Evolutionary conservation across 2,888 invertebrate genomes (phyloP).

Genomic region (Drosophila anomalata): DNA sequence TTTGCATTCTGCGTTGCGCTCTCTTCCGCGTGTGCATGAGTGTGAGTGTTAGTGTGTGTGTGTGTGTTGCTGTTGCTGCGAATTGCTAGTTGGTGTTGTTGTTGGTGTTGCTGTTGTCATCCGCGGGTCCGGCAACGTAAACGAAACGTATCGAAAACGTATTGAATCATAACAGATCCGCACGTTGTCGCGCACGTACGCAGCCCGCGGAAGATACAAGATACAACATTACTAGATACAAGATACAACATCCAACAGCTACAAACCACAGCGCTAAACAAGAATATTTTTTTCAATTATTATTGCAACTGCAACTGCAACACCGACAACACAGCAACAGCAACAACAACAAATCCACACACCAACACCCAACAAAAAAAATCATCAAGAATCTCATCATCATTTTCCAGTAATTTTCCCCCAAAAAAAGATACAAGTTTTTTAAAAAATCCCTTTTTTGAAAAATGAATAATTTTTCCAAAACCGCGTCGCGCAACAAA

Average conservation of each 20-base stretch:
- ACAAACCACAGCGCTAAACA: background rate
- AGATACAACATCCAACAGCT: slow-evolving; percentile 26
- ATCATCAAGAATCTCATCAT: background rate
- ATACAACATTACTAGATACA: slow-evolving; percentile 14
- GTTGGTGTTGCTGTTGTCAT: slow-evolving; percentile 44
- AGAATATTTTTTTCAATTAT: background rate
- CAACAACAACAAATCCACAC: background rate
- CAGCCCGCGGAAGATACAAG: slow-evolving; percentile 74
- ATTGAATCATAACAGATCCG: slow-evolving; percentile 83
- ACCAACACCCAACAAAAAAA: background rate
- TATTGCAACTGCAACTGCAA: slow-evolving; percentile 1
- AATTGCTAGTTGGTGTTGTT: slow-evolving; percentile 5
- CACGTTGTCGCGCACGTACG: slow-evolving; percentile 83
- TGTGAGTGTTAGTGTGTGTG: slow-evolving; percentile 44
- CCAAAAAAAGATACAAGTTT: background rate
- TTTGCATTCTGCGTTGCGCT: slow-evolving; percentile 45
- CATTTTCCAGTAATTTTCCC: background rate
- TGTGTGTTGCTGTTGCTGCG: slow-evolving; percentile 60
- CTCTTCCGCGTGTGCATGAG: slow-evolving; percentile 14
- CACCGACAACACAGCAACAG: background rate
- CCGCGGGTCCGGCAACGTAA: slow-evolving; percentile 67
- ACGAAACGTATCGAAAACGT: slow-evolving; percentile 65
- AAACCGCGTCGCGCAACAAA: slow-evolving; percentile 35
- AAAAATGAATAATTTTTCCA: background rate
- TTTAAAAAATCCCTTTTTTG: no score